A percentile compares a stretch with the other conserved stretches of the same genome.
Conservation (phyloP, 2,888 invertebrate species). For the Orthosia cruda region DNA sequence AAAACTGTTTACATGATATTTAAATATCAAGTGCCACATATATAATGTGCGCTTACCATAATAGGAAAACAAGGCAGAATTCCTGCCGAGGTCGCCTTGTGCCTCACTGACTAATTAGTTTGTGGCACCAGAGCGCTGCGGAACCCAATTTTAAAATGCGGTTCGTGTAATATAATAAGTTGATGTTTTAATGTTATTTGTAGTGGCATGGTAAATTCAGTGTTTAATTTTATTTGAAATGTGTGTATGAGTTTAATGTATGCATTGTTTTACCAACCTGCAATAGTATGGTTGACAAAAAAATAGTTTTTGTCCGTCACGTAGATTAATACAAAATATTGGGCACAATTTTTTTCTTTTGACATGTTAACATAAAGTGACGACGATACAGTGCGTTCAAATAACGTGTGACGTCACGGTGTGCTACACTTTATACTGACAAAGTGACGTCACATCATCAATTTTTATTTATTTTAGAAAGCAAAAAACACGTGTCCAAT, state of each 20-base stretch:
- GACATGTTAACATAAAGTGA: no score
- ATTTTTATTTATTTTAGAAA: no score
- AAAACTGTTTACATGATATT: neutral
- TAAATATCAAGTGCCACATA: neutral
- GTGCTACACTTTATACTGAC: no score
- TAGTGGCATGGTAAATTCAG: neutral
- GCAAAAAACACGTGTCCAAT: no score
- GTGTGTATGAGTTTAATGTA: neutral
- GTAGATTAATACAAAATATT: no score
- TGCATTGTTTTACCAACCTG: neutral
- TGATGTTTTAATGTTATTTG: conserved; percentile 42
- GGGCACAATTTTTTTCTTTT: no score
- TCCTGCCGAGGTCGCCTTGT: conserved; percentile 33
- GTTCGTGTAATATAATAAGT: conserved; percentile 31
- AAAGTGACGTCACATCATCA: no score
- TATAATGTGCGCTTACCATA: conserved; percentile 23
- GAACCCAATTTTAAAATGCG: conserved; percentile 55
- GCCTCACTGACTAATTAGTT: conserved; percentile 58
- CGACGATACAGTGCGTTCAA: no score
- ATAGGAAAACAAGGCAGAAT: conserved; percentile 46
- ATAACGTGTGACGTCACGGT: no score
- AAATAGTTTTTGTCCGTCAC: no score
- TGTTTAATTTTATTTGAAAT: conserved; percentile 15
- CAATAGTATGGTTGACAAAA: no score
- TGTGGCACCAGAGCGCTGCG: conserved; percentile 35